Conservation (phyloP, 2,113 vertebrate genomes). For the Phaethon lepturus region DNA sequence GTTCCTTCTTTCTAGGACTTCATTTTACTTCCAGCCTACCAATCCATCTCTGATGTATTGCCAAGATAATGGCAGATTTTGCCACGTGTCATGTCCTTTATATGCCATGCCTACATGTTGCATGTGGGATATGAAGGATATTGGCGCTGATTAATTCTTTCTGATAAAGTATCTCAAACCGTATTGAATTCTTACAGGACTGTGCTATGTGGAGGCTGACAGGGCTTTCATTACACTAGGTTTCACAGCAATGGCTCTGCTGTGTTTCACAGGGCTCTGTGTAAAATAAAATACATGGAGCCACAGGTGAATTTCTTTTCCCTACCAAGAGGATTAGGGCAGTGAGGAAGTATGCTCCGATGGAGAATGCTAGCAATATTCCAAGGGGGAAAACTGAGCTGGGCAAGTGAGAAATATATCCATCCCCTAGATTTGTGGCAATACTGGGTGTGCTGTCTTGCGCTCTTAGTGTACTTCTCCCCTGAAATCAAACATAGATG, state of each 20-base stretch:
- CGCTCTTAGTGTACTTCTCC: fast-evolving
- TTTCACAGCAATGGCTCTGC: background rate
- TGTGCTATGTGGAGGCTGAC: background rate
- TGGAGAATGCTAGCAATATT: background rate
- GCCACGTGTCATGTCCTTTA: background rate
- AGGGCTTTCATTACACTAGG: background rate
- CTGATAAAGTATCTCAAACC: slow-evolving; percentile 1
- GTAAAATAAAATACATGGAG: background rate
- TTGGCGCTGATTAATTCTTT: slow-evolving; percentile 44
- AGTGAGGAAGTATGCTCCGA: background rate
- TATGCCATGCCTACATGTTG: background rate
- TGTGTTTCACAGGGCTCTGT: background rate
- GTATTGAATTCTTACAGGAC: background rate
- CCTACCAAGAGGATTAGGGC: background rate
- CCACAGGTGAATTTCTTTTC: background rate
- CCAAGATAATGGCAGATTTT: slow-evolving; percentile 50
- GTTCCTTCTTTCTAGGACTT: background rate
- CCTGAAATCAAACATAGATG: background rate
- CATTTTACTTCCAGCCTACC: slow-evolving; percentile 6
- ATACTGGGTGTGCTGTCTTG: background rate
- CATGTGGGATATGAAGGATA: background rate
- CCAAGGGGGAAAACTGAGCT: background rate
- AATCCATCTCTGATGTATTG: slow-evolving; percentile 13
- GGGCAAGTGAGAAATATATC: background rate
- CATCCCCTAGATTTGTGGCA: background rate